A percentile compares a stretch with the other conserved stretches of the same genome.
These are phyloP conservation scores for Drosophila lowei DNA, from an alignment of 1,140 invertebrate species.

Conservation along the genomic window DNA sequence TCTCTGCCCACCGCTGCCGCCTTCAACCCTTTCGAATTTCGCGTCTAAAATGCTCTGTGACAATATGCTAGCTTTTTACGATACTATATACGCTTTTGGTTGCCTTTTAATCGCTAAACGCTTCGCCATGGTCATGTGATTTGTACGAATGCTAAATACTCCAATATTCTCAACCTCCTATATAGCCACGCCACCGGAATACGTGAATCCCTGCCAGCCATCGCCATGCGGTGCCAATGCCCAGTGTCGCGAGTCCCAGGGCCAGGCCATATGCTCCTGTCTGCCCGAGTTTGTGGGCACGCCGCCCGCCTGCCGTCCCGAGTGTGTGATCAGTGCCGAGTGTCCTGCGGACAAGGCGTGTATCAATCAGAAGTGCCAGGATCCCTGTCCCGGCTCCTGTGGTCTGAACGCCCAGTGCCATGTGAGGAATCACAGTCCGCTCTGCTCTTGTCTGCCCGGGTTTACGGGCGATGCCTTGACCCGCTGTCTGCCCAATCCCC, in stretches of 20 bases:
- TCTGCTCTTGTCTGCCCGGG: slow-evolving; percentile 90
- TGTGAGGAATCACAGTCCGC: slow-evolving; percentile 92
- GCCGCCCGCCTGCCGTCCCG: slow-evolving; percentile 90
- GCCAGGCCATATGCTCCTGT: slow-evolving; percentile 92
- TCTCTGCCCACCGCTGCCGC: no score
- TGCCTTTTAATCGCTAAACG: slow-evolving; percentile 37
- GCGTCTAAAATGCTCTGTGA: slow-evolving; percentile 31
- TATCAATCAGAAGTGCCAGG: slow-evolving; percentile 92
- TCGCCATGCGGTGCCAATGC: slow-evolving; percentile 89
- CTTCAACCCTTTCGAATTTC: not conserved
- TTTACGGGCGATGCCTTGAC: slow-evolving; percentile 93
- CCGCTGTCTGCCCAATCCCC: slow-evolving; percentile 86
- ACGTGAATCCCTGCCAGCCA: slow-evolving; percentile 89
- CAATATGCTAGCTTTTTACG: slow-evolving; percentile 39
- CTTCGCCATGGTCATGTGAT: slow-evolving; percentile 43
- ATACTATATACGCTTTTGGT: slow-evolving; percentile 35
- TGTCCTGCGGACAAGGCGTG: slow-evolving; percentile 91
- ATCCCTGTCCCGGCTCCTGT: slow-evolving; percentile 92
- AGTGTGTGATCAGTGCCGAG: slow-evolving; percentile 92
- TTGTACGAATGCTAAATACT: slow-evolving; percentile 30
- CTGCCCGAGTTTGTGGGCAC: slow-evolving; percentile 89
- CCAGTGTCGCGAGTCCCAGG: slow-evolving; percentile 88
- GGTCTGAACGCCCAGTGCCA: slow-evolving; percentile 91
- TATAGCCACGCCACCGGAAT: slow-evolving; percentile 82
- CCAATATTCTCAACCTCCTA: not conserved